These are phyloP conservation scores for Spizaetus ornatus DNA, from an alignment of 2,113 vertebrate genomes.

Conservation along the genomic window DNA sequence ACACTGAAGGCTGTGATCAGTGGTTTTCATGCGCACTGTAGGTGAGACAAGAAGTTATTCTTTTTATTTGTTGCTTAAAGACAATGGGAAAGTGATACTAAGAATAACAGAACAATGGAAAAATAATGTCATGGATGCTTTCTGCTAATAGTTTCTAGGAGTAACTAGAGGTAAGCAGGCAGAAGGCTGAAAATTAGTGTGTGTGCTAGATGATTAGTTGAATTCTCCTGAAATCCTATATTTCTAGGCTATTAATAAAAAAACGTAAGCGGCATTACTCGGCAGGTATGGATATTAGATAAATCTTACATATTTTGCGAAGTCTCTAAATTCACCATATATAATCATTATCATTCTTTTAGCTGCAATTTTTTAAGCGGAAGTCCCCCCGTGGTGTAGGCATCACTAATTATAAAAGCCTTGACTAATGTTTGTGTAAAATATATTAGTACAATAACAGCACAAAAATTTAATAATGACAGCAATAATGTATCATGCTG, in stretches of 20 bases:
- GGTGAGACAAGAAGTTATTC: background rate
- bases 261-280: background rate
- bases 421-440: conserved; percentile 39
- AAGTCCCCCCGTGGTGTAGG: background rate
- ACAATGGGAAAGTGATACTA: background rate
- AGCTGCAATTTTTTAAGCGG: background rate
- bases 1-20: background rate
- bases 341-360: background rate
- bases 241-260: background rate
- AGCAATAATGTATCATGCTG: background rate
- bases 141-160: background rate
- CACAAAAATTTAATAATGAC: background rate
- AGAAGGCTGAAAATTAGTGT: background rate
- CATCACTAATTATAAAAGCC: conserved; percentile 29
- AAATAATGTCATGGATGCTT: background rate
- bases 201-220: background rate
- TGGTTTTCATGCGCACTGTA: background rate
- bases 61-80: background rate
- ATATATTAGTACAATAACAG: background rate
- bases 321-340: background rate
- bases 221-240: background rate
- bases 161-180: background rate
- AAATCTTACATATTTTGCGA: background rate
- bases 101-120: background rate
- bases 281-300: background rate